A percentile compares a stretch with the other conserved stretches of the same genome.
Evolutionary conservation across 2,888 invertebrate species (phyloP).

Genomic region (Cataglyphis livida): DNA sequence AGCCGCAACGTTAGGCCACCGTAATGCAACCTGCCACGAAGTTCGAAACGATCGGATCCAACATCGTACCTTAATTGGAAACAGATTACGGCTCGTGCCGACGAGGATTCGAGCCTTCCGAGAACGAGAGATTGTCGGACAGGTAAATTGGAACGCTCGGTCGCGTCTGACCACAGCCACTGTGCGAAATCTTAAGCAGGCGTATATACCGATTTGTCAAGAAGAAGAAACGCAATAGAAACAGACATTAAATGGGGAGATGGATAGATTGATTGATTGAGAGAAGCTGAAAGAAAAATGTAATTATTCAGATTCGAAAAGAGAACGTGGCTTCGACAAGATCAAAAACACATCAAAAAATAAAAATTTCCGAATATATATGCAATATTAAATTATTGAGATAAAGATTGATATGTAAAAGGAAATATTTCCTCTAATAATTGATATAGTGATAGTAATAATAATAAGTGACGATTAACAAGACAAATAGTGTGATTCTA

Average conservation of each 20-base stretch:
- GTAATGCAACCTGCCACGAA: conserved; percentile 54
- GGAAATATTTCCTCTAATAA: neutral
- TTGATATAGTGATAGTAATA: neutral
- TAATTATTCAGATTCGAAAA: neutral
- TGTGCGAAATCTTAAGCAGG: conserved; percentile 54
- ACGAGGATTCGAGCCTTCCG: conserved; percentile 17
- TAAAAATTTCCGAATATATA: neutral
- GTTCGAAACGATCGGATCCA: conserved; percentile 49
- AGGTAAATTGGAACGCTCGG: conserved; percentile 60
- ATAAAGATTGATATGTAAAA: neutral
- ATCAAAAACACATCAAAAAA: neutral
- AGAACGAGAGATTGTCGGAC: conserved; percentile 49
- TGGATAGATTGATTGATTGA: neutral
- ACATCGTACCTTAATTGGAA: conserved; percentile 62
- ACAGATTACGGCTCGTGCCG: conserved; percentile 58
- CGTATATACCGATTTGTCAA: neutral
- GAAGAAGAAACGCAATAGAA: neutral
- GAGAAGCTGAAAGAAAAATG: neutral
- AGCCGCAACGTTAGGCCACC: conserved; percentile 53
- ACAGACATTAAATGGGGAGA: neutral
- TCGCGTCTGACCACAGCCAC: conserved; percentile 47
- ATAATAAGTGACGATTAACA: neutral
- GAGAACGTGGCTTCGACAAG: neutral
- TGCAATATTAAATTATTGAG: neutral
- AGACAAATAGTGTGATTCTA: neutral